Evolutionary conservation across 2,113 vertebrate species (phyloP).

Genomic region (Lycocorax pyrrhopterus): DNA sequence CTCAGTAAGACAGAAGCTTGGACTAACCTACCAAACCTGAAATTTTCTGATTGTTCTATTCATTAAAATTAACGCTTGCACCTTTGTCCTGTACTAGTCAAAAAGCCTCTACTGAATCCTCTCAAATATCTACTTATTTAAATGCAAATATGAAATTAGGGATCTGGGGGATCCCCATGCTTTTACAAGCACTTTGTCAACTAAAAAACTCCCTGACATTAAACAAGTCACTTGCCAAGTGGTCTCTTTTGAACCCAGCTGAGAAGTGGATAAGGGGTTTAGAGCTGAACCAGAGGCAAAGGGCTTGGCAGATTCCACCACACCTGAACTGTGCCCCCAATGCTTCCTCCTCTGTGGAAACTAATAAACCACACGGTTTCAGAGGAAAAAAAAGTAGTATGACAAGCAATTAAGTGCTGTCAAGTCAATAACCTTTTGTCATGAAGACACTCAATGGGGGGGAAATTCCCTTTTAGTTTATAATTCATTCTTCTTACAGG

Average conservation of each 20-base stretch:
- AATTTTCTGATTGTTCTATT: background rate
- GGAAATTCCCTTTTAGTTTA: background rate
- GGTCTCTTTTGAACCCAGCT: background rate
- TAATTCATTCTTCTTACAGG: background rate
- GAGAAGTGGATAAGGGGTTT: background rate
- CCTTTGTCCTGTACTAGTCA: background rate
- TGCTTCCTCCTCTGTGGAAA: background rate
- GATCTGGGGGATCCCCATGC: background rate
- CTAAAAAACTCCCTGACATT: background rate
- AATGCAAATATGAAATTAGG: background rate
- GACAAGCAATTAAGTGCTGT: conserved; percentile 40
- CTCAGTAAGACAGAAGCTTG: background rate
- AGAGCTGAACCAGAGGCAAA: background rate
- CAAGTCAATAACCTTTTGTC: conserved; percentile 34
- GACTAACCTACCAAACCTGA: background rate
- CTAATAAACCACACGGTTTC: background rate
- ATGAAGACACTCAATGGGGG: background rate
- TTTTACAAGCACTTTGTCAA: background rate
- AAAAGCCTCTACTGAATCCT: background rate
- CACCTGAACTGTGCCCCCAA: background rate
- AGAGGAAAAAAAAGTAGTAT: background rate
- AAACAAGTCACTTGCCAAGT: background rate
- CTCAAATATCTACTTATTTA: background rate
- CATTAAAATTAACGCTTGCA: background rate
- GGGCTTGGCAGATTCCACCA: background rate